Evolutionary conservation across 37 sponge, comb jelly and placozoan species (phyloP).

Genomic region (Diacarnus erythraeanus): DNA sequence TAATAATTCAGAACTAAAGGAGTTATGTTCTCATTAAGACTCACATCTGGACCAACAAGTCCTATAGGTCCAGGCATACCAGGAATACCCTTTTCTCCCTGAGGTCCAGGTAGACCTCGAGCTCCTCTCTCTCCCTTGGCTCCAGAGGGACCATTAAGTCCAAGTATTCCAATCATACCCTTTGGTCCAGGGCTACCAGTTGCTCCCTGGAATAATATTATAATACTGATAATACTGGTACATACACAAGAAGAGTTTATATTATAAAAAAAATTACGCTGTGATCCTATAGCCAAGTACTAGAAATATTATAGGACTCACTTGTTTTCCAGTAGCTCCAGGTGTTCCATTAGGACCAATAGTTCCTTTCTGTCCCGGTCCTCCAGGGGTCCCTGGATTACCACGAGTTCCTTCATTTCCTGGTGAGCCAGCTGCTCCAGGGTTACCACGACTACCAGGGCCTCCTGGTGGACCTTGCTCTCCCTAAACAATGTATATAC

Average conservation of each 20-base stretch:
- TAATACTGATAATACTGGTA: too few species aligned
- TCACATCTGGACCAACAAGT: slow-evolving; percentile 5
- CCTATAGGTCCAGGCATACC: slow-evolving; percentile 25
- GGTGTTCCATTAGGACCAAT: slow-evolving; percentile 25
- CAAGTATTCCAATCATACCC: slow-evolving; percentile 47
- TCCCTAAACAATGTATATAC: not conserved
- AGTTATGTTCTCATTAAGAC: slow-evolving; percentile 19
- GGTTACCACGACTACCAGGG: slow-evolving; percentile 41
- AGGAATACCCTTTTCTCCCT: slow-evolving; percentile 29
- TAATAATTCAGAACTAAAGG: too few species aligned
- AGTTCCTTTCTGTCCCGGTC: slow-evolving; percentile 18
- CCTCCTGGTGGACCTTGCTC: slow-evolving; percentile 43
- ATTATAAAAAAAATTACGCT: too few species aligned
- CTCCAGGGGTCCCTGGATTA: slow-evolving; percentile 21
- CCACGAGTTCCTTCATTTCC: slow-evolving; percentile 37
- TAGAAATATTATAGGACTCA: too few species aligned
- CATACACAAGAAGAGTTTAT: too few species aligned
- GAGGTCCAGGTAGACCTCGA: slow-evolving; percentile 6
- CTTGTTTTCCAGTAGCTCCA: slow-evolving; percentile 49
- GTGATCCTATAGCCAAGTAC: too few species aligned
- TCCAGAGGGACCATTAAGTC: slow-evolving; percentile 36
- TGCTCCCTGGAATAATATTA: slow-evolving; percentile 25
- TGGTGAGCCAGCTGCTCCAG: slow-evolving; percentile 36
- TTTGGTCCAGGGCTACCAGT: slow-evolving; percentile 33
- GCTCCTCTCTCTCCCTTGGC: slow-evolving; percentile 44